Evolutionary conservation across 2,888 invertebrate genomes (phyloP).

Genomic region (Melanophora roralis): DNA sequence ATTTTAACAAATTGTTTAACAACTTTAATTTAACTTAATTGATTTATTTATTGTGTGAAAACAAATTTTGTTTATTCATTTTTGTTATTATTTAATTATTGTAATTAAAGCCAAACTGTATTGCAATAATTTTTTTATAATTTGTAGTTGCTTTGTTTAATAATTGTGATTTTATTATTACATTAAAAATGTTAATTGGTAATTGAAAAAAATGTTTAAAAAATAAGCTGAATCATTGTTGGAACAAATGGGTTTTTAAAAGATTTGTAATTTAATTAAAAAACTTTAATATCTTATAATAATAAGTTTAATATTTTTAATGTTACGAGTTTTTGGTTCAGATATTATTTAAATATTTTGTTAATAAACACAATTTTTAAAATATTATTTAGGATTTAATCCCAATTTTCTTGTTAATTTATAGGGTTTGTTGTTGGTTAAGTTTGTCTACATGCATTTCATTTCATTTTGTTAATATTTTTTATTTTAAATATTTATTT

Average conservation of each 20-base stretch:
- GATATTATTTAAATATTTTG: too few relatives aligned
- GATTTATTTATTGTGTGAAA: constrained; percentile 2
- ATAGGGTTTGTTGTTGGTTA: too few relatives aligned
- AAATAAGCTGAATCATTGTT: neutral
- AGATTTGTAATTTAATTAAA: constrained; percentile 51
- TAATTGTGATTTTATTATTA: constrained; percentile 5
- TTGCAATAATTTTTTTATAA: constrained; percentile 38
- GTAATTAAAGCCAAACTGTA: constrained; percentile 48
- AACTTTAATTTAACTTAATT: constrained; percentile 22
- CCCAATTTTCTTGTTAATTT: too few relatives aligned
- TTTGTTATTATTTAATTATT: constrained; percentile 24
- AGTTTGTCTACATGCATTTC: too few relatives aligned
- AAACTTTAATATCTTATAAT: constrained; percentile 9
- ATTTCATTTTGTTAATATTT: constrained; percentile 17
- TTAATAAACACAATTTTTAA: too few relatives aligned
- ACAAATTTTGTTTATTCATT: constrained; percentile 15
- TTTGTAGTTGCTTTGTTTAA: constrained; percentile 17
- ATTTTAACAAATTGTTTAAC: constrained; percentile 44
- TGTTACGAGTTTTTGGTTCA: neutral
- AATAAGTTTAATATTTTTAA: too few relatives aligned
- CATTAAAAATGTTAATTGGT: constrained; percentile 36
- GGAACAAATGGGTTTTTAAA: neutral
- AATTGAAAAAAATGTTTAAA: constrained; percentile 24
- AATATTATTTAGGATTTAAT: too few relatives aligned
- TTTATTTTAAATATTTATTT: neutral